Base-by-base conservation (phyloP, 2,113 vertebrate species). In the Gnathonemus echidnorhynchus region DNA sequence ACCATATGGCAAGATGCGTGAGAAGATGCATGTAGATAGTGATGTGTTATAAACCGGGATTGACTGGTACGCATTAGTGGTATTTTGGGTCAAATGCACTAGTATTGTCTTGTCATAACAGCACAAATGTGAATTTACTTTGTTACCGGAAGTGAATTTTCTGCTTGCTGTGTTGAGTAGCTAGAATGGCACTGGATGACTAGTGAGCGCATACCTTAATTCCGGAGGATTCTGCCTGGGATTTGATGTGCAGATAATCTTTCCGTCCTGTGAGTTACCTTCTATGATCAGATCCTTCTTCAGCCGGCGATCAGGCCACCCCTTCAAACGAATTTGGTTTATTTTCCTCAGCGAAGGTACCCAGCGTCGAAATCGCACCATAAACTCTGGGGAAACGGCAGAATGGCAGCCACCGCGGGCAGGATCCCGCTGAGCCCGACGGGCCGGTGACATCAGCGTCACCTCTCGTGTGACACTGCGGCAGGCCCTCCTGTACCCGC, bases 151-250 rank as follows among this genome's bases (percentile, higher is more conserved):
- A 27, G n/a, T 66, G 58, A 27, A 27, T 62, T 62, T 62, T 62
- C 58, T n/a, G 58, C 24, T 62, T 62, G 0, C 27, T n/a, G 58
- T 27, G n/a, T 66, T 27, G 62, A 66, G n/a, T 66, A 66, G n/a
- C 62, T 66, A n/a, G 62, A 66, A 27, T 27, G 24, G 58, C 24
- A n/a, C 8, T 11, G n/a, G 24, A 27, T 56, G 19, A 58, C 17
- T 62, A 62, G 24, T 66, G 58, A 27, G 9, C 27, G 58, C n/a
- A 66, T 66, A 27, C 58, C 58, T 27, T 27, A 66, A 66, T 66
- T 66, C 58, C 2, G 2, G n/a, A 21, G 97, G 97, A 97, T 97
- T 97, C 96, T 96, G 97, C 96, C 95, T 96, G 96, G 93, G 91
- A 94, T 95, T 95, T 96, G 94, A 96, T 96, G 95, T 95, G 95